A percentile compares a stretch with the other conserved stretches of the same genome.
These are phyloP conservation scores for Chlamydotis undulata DNA, from an alignment of 2,113 vertebrate genomes.

Conservation along the genomic window DNA sequence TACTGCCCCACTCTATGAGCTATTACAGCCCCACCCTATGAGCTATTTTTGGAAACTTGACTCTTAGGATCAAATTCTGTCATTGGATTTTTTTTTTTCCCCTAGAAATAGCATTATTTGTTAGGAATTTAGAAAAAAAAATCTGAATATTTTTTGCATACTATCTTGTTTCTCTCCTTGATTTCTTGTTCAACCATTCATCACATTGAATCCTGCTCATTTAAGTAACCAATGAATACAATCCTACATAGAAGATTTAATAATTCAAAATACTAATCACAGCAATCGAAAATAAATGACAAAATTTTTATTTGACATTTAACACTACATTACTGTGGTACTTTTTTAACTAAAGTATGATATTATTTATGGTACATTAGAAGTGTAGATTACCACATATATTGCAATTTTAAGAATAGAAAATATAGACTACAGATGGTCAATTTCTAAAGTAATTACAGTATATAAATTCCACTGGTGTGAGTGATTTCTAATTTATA, in stretches of 20 bases:
- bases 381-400: neutral
- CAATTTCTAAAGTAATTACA: neutral
- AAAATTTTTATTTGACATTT: neutral
- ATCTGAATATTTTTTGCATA: neutral
- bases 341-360: neutral
- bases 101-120: accelerated
- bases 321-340: neutral
- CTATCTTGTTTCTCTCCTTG: neutral
- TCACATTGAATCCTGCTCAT: neutral
- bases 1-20: neutral
- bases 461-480: neutral
- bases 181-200: neutral
- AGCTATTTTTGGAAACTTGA: neutral
- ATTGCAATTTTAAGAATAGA: neutral
- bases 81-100: neutral
- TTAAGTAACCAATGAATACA: neutral
- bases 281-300: neutral
- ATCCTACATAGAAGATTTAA: neutral
- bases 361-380: neutral
- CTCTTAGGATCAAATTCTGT: neutral
- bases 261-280: neutral
- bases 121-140: neutral
- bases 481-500: neutral
- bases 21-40: neutral
- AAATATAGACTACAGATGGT: neutral